Percentiles rank a stretch among this genome's conserved stretches.
phyloP scores from a whole-genome alignment of 2,888 invertebrate species.

The Leptinotarsa haldemani region DNA sequence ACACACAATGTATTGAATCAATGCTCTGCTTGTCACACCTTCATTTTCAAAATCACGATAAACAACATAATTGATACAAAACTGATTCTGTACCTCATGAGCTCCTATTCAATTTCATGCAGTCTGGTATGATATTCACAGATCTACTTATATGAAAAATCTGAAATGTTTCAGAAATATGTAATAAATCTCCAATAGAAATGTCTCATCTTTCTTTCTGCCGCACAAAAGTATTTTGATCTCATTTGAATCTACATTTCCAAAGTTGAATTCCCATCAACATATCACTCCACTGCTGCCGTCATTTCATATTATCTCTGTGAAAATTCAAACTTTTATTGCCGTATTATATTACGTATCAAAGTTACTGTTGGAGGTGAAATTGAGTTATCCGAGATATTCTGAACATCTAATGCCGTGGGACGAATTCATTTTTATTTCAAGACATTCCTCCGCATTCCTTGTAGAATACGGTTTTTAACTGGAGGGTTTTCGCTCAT shows the following conservation, averaged over 20 bases:
- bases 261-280: neutral
- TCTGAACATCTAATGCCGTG: conserved; percentile 30
- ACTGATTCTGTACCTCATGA: too few species aligned
- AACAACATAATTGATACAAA: too few species aligned
- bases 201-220: neutral
- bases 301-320: conserved; percentile 7
- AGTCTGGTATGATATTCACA: too few species aligned
- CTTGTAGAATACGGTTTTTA: conserved; percentile 5
- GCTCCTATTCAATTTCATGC: too few species aligned
- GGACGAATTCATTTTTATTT: conserved; percentile 26
- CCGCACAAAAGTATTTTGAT: neutral
- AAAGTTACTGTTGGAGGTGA: conserved; percentile 23
- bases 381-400: conserved; percentile 30
- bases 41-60: too few species aligned
- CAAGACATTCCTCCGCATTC: conserved; percentile 18
- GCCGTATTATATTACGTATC: conserved; percentile 22
- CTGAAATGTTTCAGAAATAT: too few species aligned
- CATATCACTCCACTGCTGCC: neutral
- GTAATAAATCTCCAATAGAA: too few species aligned
- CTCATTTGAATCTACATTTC: neutral
- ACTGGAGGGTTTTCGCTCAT: conserved; percentile 12
- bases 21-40: too few species aligned
- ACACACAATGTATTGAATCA: too few species aligned
- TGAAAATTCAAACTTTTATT: conserved; percentile 24
- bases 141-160: too few species aligned